phyloP scores from a whole-genome alignment of 2,888 invertebrate genomes.

The Morinoia aosen region DNA sequence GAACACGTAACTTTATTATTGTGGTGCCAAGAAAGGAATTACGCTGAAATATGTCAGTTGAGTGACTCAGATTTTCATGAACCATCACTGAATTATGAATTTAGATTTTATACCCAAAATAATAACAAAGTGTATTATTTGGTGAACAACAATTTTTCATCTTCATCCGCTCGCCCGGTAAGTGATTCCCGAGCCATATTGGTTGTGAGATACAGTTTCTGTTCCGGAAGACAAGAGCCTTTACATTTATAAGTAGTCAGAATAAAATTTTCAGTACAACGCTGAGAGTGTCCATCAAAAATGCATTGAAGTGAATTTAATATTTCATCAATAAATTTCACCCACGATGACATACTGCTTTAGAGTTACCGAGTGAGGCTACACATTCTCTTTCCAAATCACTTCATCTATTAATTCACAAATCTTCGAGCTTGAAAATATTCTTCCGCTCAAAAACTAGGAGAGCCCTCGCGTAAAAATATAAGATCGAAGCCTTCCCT shows the following conservation, averaged over 20 bases:
- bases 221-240: neutral
- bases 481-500: neutral
- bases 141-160: neutral
- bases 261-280: neutral
- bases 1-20: no score
- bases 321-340: neutral
- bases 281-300: neutral
- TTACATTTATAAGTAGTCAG: no score
- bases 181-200: neutral
- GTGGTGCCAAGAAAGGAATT: no score
- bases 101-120: neutral
- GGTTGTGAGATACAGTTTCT: neutral
- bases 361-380: neutral
- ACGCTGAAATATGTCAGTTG: no score
- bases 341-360: neutral
- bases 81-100: no score
- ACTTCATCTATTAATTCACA: constrained; percentile 2
- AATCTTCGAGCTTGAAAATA: neutral
- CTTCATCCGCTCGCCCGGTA: neutral
- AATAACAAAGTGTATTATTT: neutral
- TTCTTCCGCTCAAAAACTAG: neutral
- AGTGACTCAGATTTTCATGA: no score
- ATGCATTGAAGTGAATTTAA: neutral
- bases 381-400: neutral
- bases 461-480: neutral